phyloP scores from a whole-genome alignment of 2,888 invertebrate species.

The Biston stratarius region DNA sequence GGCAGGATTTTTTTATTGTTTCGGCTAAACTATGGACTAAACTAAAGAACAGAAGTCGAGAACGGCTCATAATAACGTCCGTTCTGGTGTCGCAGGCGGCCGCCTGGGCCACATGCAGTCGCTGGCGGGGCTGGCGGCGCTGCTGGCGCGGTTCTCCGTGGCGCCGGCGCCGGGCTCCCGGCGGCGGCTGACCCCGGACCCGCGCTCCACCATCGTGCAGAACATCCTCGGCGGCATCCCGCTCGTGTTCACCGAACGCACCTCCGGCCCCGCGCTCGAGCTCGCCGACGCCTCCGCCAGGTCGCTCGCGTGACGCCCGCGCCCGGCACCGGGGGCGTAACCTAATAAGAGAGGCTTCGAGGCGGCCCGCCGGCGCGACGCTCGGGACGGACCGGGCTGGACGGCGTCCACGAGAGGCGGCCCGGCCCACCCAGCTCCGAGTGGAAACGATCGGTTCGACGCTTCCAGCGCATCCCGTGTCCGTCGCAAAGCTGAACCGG shows the following conservation, averaged over 20 bases:
- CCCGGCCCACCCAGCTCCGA: too few species aligned
- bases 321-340: too few species aligned
- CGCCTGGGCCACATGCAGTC: conserved; percentile 73
- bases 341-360: too few species aligned
- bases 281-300: background rate
- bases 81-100: conserved; percentile 57
- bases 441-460: too few species aligned
- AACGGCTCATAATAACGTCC: background rate
- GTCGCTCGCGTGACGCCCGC: conserved; percentile 5
- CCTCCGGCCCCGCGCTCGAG: background rate
- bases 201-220: conserved; percentile 63
- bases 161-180: conserved; percentile 54
- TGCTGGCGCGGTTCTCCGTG: conserved; percentile 60
- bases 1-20: too few species aligned
- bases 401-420: too few species aligned
- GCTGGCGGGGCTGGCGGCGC: conserved; percentile 68
- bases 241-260: conserved; percentile 50
- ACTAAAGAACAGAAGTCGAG: too few species aligned
- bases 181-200: conserved; percentile 56
- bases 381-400: too few species aligned
- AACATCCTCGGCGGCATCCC: conserved; percentile 63
- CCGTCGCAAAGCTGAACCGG: too few species aligned
- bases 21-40: too few species aligned
- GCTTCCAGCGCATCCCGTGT: too few species aligned
- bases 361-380: too few species aligned